Evolutionary conservation across 2,797 vertebrate genomes (phyloP), one percentile per base, ranked within the genome.

Genomic region (Heterohyrax brucei): DNA sequence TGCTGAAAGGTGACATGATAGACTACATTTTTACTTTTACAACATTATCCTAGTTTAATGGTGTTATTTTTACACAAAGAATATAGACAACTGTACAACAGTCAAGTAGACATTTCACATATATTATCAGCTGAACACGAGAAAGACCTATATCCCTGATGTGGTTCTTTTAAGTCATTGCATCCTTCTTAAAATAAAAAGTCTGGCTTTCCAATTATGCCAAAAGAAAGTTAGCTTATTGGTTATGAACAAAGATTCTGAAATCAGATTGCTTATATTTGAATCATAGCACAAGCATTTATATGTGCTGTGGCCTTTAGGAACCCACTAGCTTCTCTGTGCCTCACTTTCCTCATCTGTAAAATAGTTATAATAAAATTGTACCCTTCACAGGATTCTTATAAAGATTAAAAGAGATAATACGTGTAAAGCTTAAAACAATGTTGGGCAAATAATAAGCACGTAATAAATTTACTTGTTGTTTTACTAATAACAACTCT

Each of bases 11-110:
- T 16, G 13, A 56, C 13, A 56, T 4, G 13, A 56, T 56, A 56
- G 53, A 56, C 53, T 14, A 16, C 13, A 14, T 56, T 56, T 16
- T 16, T 16, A 56, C 53, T 56, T 16, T 56, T 16, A 56, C 53
- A 33, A 26, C 50, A 7, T 48, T 94, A 85, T 87, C n/a, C n/a
- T 68, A 68, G 16, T 30, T 87, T 82, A 79, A 72, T 53, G 28
- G 30, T 72, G 46, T 76, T 87, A 77, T 79, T 81, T 92, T 64
- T 77, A 87, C 44, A 61, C 6, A 61, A 61, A 94, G 80, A 95
- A 18, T 14, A 22, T 13, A 91, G 28, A 75, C 33, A 83, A 91
- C 75, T 53, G 44, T 73, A 75, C 12, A 33, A 46, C 33, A 66
- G 61, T 44, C 30, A 79, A 76, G 19, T n/a, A 83, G 7, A 48